Evolutionary conservation across 2,113 vertebrate genomes (phyloP).

Genomic region (Odocoileus hemionus): DNA sequence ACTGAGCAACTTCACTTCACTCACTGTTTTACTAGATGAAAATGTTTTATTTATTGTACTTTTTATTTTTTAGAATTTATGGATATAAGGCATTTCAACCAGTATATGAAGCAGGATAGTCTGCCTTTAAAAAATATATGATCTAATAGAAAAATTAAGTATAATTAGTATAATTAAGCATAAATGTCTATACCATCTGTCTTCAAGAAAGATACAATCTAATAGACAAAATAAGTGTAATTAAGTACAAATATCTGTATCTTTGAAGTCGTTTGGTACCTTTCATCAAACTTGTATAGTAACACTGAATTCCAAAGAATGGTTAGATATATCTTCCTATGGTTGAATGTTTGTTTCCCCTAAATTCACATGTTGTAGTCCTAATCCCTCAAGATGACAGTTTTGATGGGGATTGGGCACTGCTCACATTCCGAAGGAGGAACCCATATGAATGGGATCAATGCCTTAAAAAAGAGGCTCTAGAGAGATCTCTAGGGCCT

Average conservation of each 20-base stretch:
- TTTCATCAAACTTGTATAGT: not conserved
- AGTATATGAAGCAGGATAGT: not conserved
- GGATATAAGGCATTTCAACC: not conserved
- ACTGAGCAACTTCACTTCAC: too few species aligned
- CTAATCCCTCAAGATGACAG: not conserved
- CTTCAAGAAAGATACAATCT: not conserved
- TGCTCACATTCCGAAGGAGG: not conserved
- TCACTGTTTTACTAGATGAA: not conserved
- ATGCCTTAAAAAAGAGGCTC: not conserved
- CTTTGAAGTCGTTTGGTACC: not conserved
- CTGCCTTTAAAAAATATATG: not conserved
- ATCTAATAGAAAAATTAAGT: not conserved
- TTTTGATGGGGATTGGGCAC: not conserved
- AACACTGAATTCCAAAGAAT: not conserved
- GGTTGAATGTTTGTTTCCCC: not conserved
- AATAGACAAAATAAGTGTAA: not conserved
- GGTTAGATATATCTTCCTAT: not conserved
- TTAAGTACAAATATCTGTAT: not conserved
- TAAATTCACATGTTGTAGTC: not conserved
- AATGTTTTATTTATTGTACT: not conserved
- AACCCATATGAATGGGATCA: not conserved
- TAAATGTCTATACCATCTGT: not conserved
- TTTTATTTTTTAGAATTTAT: not conserved
- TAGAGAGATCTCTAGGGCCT: not conserved
- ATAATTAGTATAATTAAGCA: not conserved